phyloP scores from a whole-genome alignment of 2,797 vertebrate species.

The Manis javanica region DNA sequence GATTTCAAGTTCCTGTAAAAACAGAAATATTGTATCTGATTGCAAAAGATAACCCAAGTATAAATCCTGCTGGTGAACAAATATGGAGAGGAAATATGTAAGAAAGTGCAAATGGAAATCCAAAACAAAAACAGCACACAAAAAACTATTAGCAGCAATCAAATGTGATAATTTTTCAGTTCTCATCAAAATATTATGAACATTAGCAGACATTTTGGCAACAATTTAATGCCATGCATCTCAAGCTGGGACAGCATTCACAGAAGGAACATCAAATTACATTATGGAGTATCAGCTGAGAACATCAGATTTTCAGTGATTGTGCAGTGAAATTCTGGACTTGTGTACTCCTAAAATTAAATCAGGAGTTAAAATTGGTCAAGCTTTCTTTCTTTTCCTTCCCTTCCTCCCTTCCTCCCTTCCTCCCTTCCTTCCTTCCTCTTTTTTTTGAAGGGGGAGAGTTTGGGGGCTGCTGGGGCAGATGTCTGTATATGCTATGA shows the following conservation, averaged over 20 bases:
- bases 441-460: accelerated
- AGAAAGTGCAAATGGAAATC: constrained; percentile 21
- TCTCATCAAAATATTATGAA: constrained; percentile 60
- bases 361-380: not conserved
- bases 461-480: accelerated
- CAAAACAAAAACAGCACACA: not conserved
- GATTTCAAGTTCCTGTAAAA: constrained; percentile 41
- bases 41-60: constrained; percentile 3
- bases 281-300: not conserved
- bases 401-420: too few relatives aligned
- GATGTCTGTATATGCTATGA: not conserved
- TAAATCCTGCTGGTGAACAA: constrained; percentile 14
- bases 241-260: not conserved
- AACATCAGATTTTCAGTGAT: not conserved
- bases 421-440: not conserved
- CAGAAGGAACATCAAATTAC: not conserved
- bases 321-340: not conserved
- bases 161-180: not conserved
- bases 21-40: not conserved
- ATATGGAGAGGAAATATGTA: not conserved
- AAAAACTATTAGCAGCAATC: not conserved
- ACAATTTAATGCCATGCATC: not conserved
- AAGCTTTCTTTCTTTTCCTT: not conserved
- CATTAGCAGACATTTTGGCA: constrained; percentile 8
- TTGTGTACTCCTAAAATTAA: not conserved